Base-by-base conservation (phyloP, 2,888 invertebrate genomes). In the Rhingia rostrata region DNA sequence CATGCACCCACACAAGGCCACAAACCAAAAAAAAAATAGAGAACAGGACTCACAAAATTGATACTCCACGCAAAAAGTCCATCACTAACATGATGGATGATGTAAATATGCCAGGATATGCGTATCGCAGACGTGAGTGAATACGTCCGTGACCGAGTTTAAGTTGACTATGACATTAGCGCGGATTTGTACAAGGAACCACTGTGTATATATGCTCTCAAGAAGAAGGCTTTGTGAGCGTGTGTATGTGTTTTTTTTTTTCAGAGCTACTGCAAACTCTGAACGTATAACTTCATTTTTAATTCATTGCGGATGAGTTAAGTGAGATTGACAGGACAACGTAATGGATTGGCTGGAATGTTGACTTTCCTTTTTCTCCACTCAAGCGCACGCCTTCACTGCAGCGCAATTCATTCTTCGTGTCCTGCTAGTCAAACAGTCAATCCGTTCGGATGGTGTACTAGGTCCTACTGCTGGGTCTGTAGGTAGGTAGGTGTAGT, bases 231-330 rank as follows among this genome's bases (percentile, higher is more conserved):
- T 10, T 35, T 45, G 37, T 10, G 33, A 60, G 45, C 22, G 10
- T 35, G 39, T 22, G 61, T n/a, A 2, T 33, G n/a, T 41, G 22
- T 39, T 49, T 56, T 32, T 41, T 33, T 43, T 61, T 33, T 45
- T 9, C 4, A 37, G 33, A 33, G 49, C 7, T 54, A 49, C 22
- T 32, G 9, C 10, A 70, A 74, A 70, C 37, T 41, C 33, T 33
- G 64, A 74, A 12, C 60, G 64, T 64, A 69, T 41, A 64, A 69
- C 47, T 84, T 70, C 69, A 75, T 80, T 84, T 84, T 79, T 80
- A 84, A 84, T 84, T 80, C 84, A 84, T 80, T 84, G 84, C 74
- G 70, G 66, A 80, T 80, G 84, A 84, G 80, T 70, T 84, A 84
- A 83, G 80, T 75, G 84, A 84, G 84, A 75, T 80, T 84, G 84